Percentiles rank a stretch among this genome's conserved stretches.
These are phyloP conservation scores for Oncorhynchus mykiss DNA, from an alignment of 2,113 vertebrate species.

Conservation along the genomic window DNA sequence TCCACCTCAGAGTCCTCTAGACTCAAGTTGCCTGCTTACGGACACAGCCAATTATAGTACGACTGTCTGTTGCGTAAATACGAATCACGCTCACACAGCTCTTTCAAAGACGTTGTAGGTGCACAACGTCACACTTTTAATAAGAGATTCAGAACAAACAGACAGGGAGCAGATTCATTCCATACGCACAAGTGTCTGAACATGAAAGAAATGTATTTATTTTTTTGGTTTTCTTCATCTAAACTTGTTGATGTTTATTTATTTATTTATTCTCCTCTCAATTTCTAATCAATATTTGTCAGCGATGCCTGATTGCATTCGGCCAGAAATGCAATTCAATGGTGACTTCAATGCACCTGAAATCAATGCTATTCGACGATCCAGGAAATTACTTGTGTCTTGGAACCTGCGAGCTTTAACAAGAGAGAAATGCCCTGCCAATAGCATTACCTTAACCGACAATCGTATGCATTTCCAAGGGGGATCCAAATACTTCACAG, in stretches of 20 bases:
- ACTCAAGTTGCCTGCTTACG: not conserved
- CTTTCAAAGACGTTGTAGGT: slow-evolving; percentile 9
- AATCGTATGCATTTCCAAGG: slow-evolving; percentile 39
- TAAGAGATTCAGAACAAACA: slow-evolving; percentile 16
- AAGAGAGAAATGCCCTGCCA: slow-evolving; percentile 60
- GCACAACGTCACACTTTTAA: slow-evolving; percentile 2
- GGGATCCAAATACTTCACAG: not conserved
- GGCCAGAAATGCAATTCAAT: slow-evolving; percentile 68
- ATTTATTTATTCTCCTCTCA: not conserved
- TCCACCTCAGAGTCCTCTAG: not conserved
- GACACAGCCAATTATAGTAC: not conserved
- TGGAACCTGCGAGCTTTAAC: slow-evolving; percentile 62
- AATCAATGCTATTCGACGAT: slow-evolving; percentile 72
- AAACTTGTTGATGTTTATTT: slow-evolving; percentile 17
- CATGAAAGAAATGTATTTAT: not conserved
- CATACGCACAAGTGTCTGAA: slow-evolving; percentile 19
- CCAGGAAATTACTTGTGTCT: slow-evolving; percentile 73
- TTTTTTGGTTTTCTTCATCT: slow-evolving; percentile 27
- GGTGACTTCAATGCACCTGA: slow-evolving; percentile 70
- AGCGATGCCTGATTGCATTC: slow-evolving; percentile 70
- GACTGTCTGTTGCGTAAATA: not conserved
- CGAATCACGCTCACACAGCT: not conserved
- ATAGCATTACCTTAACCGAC: slow-evolving; percentile 60
- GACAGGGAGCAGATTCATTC: slow-evolving; percentile 21
- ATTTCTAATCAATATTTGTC: slow-evolving; percentile 65